Conservation (phyloP, 2,797 vertebrate genomes). For the Cuculus canorus region DNA sequence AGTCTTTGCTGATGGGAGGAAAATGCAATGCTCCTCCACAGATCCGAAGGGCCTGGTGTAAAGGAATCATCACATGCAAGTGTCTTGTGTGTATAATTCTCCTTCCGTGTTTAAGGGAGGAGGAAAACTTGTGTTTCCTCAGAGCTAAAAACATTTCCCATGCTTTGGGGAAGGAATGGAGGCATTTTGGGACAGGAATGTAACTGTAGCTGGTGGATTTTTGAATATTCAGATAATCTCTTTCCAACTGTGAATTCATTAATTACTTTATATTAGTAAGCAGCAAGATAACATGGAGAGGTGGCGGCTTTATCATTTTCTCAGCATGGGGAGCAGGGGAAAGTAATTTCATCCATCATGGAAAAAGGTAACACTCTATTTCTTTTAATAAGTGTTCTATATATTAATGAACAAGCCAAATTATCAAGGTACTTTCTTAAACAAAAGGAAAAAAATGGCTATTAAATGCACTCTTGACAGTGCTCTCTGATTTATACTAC, state of each 20-base stretch:
- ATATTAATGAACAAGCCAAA: background rate
- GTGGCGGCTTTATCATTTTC: constrained; percentile 37
- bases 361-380: background rate
- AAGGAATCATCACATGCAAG: background rate
- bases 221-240: background rate
- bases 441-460: background rate
- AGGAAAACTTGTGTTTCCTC: background rate
- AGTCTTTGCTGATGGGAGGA: background rate
- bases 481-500: background rate
- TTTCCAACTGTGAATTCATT: constrained; percentile 54
- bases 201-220: background rate
- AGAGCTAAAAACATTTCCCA: background rate
- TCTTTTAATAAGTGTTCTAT: background rate
- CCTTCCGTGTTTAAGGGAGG: background rate
- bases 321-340: background rate
- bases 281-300: background rate
- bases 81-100: background rate
- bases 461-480: background rate
- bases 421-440: background rate
- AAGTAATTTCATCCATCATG: background rate
- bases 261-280: constrained; percentile 47
- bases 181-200: background rate
- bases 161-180: background rate
- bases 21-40: background rate
- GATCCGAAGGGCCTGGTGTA: background rate